phyloP scores from a whole-genome alignment of 2,113 vertebrate species.

The Cromileptes altivelis region DNA sequence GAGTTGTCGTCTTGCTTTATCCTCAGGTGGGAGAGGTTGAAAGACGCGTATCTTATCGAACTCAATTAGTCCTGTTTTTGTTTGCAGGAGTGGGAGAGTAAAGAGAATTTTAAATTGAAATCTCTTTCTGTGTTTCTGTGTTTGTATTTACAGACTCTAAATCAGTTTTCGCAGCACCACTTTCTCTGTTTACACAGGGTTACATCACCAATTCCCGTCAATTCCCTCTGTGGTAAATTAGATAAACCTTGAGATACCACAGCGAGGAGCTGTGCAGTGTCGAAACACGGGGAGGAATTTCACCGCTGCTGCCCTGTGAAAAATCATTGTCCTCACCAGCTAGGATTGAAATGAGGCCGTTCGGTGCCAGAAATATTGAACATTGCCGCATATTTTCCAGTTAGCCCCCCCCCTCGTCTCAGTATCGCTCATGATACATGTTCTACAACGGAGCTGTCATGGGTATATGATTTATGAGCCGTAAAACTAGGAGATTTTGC shows the following conservation, averaged over 20 bases:
- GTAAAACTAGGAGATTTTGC: neutral
- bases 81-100: slow-evolving; percentile 1
- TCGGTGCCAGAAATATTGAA: slow-evolving; percentile 36
- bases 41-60: neutral
- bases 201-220: slow-evolving; percentile 59
- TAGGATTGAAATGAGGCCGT: slow-evolving; percentile 34
- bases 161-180: slow-evolving; percentile 48
- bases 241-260: slow-evolving; percentile 56
- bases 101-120: slow-evolving; percentile 25
- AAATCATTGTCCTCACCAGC: slow-evolving; percentile 23
- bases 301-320: neutral
- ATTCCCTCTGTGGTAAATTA: slow-evolving; percentile 50
- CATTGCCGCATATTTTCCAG: slow-evolving; percentile 3
- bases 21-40: neutral
- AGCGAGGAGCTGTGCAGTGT: slow-evolving; percentile 11
- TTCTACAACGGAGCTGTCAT: slow-evolving; percentile 11
- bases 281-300: slow-evolving; percentile 20
- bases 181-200: slow-evolving; percentile 62
- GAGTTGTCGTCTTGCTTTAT: neutral
- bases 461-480: neutral
- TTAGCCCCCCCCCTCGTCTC: neutral
- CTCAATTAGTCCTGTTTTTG: slow-evolving; percentile 20
- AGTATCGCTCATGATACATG: neutral
- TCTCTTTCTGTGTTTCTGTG: slow-evolving; percentile 15
- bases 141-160: slow-evolving; percentile 34